Percentiles rank a stretch among this genome's conserved stretches.
Evolutionary conservation across 2,888 invertebrate species (phyloP).

Genomic region (Erynnis tages): DNA sequence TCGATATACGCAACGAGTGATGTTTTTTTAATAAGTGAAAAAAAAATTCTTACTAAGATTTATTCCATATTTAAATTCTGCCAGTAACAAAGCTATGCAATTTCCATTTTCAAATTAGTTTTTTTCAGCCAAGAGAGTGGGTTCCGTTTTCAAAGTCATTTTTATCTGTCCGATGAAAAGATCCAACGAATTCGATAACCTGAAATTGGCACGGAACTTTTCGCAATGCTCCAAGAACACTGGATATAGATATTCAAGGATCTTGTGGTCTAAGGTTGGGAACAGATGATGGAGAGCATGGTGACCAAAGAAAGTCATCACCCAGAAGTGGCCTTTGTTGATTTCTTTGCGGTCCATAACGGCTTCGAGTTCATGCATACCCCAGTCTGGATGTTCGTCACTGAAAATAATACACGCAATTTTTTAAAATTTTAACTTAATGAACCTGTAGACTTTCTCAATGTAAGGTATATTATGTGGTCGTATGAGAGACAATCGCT

Average conservation of each 20-base stretch:
- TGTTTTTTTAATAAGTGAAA: too few species aligned
- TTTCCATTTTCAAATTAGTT: too few species aligned
- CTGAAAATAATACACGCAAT: constrained; percentile 71
- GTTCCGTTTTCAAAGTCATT: constrained; percentile 52
- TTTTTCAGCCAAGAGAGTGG: constrained; percentile 40
- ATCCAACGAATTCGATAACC: constrained; percentile 55
- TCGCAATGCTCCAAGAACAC: constrained; percentile 83
- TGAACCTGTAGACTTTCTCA: too few species aligned
- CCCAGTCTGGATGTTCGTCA: constrained; percentile 84
- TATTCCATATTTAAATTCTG: too few species aligned
- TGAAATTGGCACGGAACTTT: constrained; percentile 82
- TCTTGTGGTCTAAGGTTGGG: constrained; percentile 89
- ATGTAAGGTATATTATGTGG: not conserved
- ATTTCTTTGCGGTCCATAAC: constrained; percentile 86
- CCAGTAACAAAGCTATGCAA: too few species aligned
- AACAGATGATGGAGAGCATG: constrained; percentile 91
- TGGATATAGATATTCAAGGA: constrained; percentile 84
- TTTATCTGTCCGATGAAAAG: constrained; percentile 61
- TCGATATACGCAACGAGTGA: too few species aligned
- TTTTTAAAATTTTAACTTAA: too few species aligned
- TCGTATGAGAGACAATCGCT: not conserved
- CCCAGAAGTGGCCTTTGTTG: constrained; percentile 84
- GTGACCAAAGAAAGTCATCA: constrained; percentile 88
- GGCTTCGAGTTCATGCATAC: constrained; percentile 87
- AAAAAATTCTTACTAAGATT: too few species aligned